Evolutionary conservation across 2,797 vertebrate species (phyloP), one percentile per base, ranked within the genome.

Genomic region (Neostethus bicornis): DNA sequence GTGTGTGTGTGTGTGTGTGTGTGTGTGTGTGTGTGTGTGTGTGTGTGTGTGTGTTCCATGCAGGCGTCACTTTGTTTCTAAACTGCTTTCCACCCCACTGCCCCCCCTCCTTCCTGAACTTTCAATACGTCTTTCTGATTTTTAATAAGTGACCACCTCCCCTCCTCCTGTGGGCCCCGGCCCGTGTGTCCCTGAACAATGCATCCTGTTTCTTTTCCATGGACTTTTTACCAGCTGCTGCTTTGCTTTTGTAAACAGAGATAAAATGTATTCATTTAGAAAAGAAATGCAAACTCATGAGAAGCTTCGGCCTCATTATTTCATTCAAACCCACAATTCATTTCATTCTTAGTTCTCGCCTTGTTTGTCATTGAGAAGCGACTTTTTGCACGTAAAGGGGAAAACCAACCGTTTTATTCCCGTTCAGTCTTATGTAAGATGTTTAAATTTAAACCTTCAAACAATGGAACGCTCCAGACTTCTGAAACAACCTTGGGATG

Each of bases 61-160:
- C 57, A 79, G 83, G 85, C 82, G 76, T 84, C 69, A 56, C 63
- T 66, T 70, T 81, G 71, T 88, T 87, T 88, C 70, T 37, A 77
- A 61, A 25, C 38, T 1, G 45, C 51, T 84, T 88, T 83, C 83
- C 62, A 69, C 41, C 51, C 51, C 14, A 26, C 1, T 20, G 16
- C 49, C 54, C 61, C 26, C 1, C 24, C 11, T 75, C 17, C 67
- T 87, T 90, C 87, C 88, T 85, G 84, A 77, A 70, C 73, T 69
- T 47, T 67, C 66, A 38, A 46, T 16, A 25, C 26, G 48, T 35
- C 26, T 73, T 41, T 51, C 51, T 53, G 50, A 65, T 77, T 59
- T 65, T 32, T 66, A 70, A 70, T 72, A 64, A 77, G 46, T 62
- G 21, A 45, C 71, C 76, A 70, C 34, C 70, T 72, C 77, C 45